Base-by-base conservation (phyloP, 1,140 invertebrate species). In the Megalopta genalis region DNA sequence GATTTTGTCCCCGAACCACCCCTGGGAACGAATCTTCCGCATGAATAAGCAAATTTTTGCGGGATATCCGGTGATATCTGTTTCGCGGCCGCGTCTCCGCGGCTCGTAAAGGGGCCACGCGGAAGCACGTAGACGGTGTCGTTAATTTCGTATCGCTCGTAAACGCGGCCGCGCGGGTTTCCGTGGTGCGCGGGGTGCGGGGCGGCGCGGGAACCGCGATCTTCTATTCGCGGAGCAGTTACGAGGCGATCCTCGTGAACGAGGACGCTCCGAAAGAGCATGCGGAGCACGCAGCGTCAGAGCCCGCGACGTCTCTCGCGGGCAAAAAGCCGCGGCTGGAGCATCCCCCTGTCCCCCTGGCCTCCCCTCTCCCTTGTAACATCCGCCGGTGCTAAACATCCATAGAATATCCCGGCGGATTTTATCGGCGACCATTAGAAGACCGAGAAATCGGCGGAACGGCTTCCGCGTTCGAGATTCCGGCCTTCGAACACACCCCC, bases 121-220 rank as follows among this genome's bases (percentile, higher is more conserved):
- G 77, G 21, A 37, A 32, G 64, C 85, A 85, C 84, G 84, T 83
- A 85, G 62, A 60, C 65, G 70, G 62, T 54, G 72, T 69, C 83
- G 82, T 85, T 87, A 87, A 86, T 84, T 87, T 84, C 65, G 75
- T 81, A 87, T 83, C 52, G 86, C 60, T 52, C 77, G 64, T 82
- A 82, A 82, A 82, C 23, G 52, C 37, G 21, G 16, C 46, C 37
- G 66, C 4, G 32, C 4, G 4, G 1, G 37, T 8, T n/a, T 57
- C 46, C 18, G 25, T 18, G 23, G n/a, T n/a, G n/a, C n/a, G n/a
- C n/a, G n/a, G n/a, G n/a, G n/a, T n/a, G n/a, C n/a, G n/a, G n/a
- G n/a, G n/a, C n/a, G n/a, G 23, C 27, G 52, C 37, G 75, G 27
- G 9, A 57, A 46, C 49, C 62, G 39, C 21, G 73, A 79, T 82